Evolutionary conservation across 1,140 invertebrate genomes (phyloP).

Genomic region (Bombus breviceps): DNA sequence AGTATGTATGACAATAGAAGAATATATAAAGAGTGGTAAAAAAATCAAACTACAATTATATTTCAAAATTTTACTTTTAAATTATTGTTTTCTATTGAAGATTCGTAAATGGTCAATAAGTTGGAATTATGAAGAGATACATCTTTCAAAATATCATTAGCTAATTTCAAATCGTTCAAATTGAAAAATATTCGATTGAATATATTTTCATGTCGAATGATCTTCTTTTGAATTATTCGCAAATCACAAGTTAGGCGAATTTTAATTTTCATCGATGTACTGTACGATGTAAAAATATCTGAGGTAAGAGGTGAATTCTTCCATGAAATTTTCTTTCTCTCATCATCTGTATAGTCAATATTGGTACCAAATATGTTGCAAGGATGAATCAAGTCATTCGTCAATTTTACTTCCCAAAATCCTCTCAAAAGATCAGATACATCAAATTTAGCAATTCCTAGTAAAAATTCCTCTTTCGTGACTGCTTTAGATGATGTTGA

Average conservation of each 20-base stretch:
- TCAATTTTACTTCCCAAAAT: slow-evolving; percentile 21
- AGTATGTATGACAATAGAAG: no score
- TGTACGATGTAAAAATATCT: neutral
- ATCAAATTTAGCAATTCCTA: slow-evolving; percentile 18
- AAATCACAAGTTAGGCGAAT: slow-evolving; percentile 9
- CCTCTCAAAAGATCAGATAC: slow-evolving; percentile 37
- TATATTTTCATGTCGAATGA: neutral
- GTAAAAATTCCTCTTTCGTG: neutral
- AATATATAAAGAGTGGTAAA: no score
- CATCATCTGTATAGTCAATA: no score
- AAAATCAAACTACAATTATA: no score
- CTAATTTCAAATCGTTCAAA: slow-evolving; percentile 1
- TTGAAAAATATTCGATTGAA: slow-evolving; percentile 33
- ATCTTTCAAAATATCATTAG: neutral
- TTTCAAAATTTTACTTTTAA: neutral
- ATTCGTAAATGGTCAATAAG: neutral
- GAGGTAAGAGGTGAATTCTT: slow-evolving; percentile 23
- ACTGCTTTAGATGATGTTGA: neutral
- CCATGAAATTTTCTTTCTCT: neutral
- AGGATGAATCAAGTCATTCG: slow-evolving; percentile 8
- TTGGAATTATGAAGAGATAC: slow-evolving; percentile 14
- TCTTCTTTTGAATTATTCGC: neutral
- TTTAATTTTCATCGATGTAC: slow-evolving; percentile 26
- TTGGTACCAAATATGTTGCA: neutral
- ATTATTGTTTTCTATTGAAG: neutral